phyloP scores from a whole-genome alignment of 2,888 invertebrate genomes.

The Macrosoma leucophasiata region DNA sequence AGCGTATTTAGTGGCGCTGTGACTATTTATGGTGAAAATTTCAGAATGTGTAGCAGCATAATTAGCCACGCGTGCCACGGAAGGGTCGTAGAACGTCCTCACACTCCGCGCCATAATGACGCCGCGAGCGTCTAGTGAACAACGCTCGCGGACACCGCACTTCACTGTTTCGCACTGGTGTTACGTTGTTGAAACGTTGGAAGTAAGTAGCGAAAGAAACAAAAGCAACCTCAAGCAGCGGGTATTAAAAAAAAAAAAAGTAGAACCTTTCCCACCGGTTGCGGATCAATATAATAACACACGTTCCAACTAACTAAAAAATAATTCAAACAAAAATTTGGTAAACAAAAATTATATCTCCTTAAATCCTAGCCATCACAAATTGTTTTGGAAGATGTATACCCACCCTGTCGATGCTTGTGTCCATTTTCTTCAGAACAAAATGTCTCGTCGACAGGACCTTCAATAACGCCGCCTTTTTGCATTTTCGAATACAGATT shows the following conservation, averaged over 20 bases:
- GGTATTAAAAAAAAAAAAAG: no score
- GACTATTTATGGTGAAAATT: no score
- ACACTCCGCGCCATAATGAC: conserved; percentile 88
- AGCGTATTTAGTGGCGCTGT: no score
- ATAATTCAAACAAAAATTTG: no score
- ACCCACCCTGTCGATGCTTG: conserved; percentile 45
- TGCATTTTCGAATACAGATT: conserved; percentile 53
- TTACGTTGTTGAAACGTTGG: no score
- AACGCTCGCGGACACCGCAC: conserved; percentile 86
- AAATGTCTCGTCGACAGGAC: conserved; percentile 46
- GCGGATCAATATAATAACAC: no score
- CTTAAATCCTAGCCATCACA: conserved; percentile 49
- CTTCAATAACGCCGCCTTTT: conserved; percentile 44
- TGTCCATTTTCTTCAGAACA: conserved; percentile 52
- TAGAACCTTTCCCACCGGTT: no score
- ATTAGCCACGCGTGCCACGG: conserved; percentile 88
- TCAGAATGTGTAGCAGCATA: no score
- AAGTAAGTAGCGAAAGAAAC: no score
- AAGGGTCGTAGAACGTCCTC: conserved; percentile 86
- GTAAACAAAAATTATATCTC: not conserved
- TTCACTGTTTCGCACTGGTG: conserved; percentile 89
- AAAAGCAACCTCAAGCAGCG: no score
- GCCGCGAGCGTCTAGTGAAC: conserved; percentile 87
- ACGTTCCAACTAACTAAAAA: no score
- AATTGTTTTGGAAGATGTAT: conserved; percentile 44